Percentiles rank a stretch among this genome's conserved stretches.
These are phyloP conservation scores for Pomatostomus ruficeps DNA, from an alignment of 2,113 vertebrate species.

Conservation along the genomic window DNA sequence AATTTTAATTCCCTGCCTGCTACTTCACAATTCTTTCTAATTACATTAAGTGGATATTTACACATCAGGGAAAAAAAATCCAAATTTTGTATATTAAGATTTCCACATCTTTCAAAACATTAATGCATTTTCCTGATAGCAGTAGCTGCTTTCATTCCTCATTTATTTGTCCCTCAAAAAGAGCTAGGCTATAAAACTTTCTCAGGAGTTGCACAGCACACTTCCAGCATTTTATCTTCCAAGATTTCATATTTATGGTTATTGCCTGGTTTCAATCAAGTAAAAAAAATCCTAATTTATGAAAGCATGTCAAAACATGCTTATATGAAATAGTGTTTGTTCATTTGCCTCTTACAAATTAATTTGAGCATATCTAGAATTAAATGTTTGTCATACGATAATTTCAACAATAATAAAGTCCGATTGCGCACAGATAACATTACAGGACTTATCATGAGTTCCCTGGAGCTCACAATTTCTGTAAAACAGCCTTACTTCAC, in stretches of 20 bases:
- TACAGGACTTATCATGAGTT: neutral
- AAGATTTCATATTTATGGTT: neutral
- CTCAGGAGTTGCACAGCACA: neutral
- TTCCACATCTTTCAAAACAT: constrained; percentile 8
- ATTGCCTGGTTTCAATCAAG: neutral
- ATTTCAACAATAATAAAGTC: neutral
- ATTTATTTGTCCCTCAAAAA: constrained; percentile 35
- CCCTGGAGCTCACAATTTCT: neutral
- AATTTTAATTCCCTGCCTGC: constrained; percentile 2
- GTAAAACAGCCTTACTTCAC: neutral
- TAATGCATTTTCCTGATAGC: neutral
- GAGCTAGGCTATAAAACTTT: neutral
- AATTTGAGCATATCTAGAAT: neutral
- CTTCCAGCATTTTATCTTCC: neutral
- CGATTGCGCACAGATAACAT: neutral
- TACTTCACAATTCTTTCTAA: constrained; percentile 31
- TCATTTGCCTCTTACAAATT: constrained; percentile 2
- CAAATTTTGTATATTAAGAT: neutral
- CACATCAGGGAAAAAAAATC: neutral
- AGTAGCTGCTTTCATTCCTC: neutral
- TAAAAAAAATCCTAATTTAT: neutral
- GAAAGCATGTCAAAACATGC: neutral
- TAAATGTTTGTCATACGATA: neutral
- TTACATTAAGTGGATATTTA: constrained; percentile 28
- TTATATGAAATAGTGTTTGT: neutral